Base-by-base conservation (phyloP, 2,888 invertebrate species). In the Lepeophtheirus nordmannii region DNA sequence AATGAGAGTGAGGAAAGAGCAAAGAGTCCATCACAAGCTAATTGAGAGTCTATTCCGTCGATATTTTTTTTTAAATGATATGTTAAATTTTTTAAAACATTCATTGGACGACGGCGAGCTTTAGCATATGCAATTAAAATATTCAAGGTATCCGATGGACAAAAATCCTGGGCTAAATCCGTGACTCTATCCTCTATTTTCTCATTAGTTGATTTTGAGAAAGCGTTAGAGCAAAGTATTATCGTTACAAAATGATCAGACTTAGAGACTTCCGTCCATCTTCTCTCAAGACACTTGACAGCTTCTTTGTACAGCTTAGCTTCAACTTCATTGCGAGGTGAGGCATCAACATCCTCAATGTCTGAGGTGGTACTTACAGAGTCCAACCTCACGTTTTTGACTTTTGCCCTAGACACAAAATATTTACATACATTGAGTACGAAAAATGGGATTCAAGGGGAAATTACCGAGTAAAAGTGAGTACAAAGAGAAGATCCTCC, bases 181-280 rank as follows among this genome's bases (percentile, higher is more conserved):
- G 53, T n/a, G 8, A 46, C 53, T 14, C 53, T 14, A 46, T 46
- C 53, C 53, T 46, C 53, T 3, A 46, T 17, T 17, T 46, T 46
- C 53, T 46, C 53, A 17, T 46, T 46, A 17, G 53, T 5, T 14
- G 53, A n/a, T 17, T 46, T 46, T 14, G 53, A 46, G 8, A 46
- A 46, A 46, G 53, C 14, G 17, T 46, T 46, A 8, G 53, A 46
- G 53, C 53, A 46, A 46, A 46, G 14, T 3, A 46, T 46, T 8
- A 46, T 46, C n/a, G 53, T 46, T 14, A 46, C 17, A 14, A 46
- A 8, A 46, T 46, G 53, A 14, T 46, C 53, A 46, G 53, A 17
- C 53, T 46, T 46, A 14, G 53, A 46, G 53, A 46, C 5, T 17
- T 46, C 53, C 53, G 53, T 46, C 53, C 53, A 46, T 46, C 53